phyloP scores from a whole-genome alignment of 2,888 invertebrate species.

The Nemotelus nigrinus region DNA sequence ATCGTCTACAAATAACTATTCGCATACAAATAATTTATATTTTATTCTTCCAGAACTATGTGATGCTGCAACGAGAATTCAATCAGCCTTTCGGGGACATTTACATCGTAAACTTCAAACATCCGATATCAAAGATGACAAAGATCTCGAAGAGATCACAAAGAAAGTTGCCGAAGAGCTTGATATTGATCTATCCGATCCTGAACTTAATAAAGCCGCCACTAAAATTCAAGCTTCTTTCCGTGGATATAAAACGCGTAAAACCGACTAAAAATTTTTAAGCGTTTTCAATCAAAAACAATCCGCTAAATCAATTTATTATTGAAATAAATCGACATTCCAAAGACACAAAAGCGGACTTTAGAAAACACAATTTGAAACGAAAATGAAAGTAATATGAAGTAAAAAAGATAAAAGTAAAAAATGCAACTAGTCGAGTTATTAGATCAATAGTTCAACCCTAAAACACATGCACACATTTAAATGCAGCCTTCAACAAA shows the following conservation, averaged over 20 bases:
- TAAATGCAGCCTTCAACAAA: conserved; percentile 28
- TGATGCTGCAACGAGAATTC: conserved; percentile 88
- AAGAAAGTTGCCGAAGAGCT: conserved; percentile 77
- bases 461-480: conserved; percentile 16
- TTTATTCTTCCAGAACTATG: conserved; percentile 72
- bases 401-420: conserved; percentile 2
- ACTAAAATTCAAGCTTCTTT: conserved; percentile 93
- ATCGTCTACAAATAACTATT: no score
- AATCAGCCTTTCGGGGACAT: conserved; percentile 90
- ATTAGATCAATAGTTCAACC: conserved; percentile 30
- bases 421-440: conserved; percentile 4
- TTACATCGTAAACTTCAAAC: conserved; percentile 79
- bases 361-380: not conserved
- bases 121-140: conserved; percentile 64
- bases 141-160: conserved; percentile 67
- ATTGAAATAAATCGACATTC: not conserved
- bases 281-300: conserved; percentile 2
- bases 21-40: no score
- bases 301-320: conserved; percentile 6
- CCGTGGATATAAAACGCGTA: conserved; percentile 89
- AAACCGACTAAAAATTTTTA: conserved; percentile 67
- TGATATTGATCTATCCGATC: conserved; percentile 87
- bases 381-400: not conserved
- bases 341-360: not conserved
- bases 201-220: conserved; percentile 88